These are phyloP conservation scores for Ibycter americanus DNA, from an alignment of 2,797 vertebrate genomes.

Conservation along the genomic window DNA sequence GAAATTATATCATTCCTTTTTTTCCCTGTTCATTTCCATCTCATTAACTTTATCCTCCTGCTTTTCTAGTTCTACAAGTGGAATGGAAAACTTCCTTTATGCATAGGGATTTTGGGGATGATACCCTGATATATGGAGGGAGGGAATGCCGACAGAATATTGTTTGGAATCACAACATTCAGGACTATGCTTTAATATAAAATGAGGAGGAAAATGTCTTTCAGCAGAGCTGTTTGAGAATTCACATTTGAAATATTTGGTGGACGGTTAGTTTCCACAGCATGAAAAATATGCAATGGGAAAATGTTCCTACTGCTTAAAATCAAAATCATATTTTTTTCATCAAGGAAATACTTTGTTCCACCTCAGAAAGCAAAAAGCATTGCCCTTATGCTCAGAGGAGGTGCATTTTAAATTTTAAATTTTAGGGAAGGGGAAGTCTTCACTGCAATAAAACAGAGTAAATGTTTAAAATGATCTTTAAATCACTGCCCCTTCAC, in stretches of 20 bases:
- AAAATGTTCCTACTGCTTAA: conserved; percentile 50
- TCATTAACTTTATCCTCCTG: neutral
- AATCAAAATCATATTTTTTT: conserved; percentile 56
- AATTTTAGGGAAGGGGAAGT: conserved; percentile 21
- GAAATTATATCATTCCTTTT: neutral
- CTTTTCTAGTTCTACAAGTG: neutral
- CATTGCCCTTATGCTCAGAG: conserved; percentile 11
- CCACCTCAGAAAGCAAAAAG: conserved; percentile 44
- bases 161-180: neutral
- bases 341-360: conserved; percentile 45
- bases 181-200: neutral
- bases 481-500: conserved; percentile 49
- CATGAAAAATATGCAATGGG: conserved; percentile 33
- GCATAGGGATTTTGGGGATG: neutral
- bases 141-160: neutral
- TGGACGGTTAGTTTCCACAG: conserved; percentile 18
- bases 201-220: conserved; percentile 36
- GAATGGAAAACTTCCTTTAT: neutral
- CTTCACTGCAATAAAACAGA: conserved; percentile 21
- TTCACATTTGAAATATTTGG: conserved; percentile 35
- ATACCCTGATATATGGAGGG: neutral
- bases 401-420: conserved; percentile 45
- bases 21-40: neutral
- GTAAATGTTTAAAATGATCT: conserved; percentile 43
- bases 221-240: conserved; percentile 1